These are phyloP conservation scores for Muntiacus reevesi DNA, from an alignment of 2,113 vertebrate species.

Conservation along the genomic window DNA sequence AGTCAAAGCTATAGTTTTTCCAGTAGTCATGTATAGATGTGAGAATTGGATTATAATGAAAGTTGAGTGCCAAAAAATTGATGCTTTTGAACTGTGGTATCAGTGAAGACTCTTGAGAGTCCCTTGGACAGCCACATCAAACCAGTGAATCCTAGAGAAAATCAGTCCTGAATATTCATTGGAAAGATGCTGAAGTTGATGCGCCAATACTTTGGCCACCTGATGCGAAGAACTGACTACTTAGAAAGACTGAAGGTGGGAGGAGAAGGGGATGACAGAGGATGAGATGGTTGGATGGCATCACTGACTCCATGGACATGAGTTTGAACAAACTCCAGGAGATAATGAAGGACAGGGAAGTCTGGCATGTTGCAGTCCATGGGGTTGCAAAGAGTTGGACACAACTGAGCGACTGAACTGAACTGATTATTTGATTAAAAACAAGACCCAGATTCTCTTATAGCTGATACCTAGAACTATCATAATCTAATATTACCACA, in stretches of 20 bases:
- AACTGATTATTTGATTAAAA: neutral
- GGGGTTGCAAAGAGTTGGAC: neutral
- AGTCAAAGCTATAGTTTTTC: neutral
- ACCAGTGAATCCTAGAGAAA: neutral
- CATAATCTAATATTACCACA: neutral
- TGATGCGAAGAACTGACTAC: neutral
- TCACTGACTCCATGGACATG: neutral
- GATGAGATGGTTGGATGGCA: neutral
- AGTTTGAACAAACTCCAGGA: neutral
- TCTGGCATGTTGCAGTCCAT: neutral
- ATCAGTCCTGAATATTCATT: neutral
- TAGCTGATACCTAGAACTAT: neutral
- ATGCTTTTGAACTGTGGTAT: neutral
- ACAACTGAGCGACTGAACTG: neutral
- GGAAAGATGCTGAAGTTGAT: neutral
- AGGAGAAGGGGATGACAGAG: neutral
- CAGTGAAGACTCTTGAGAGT: neutral
- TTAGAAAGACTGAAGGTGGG: neutral
- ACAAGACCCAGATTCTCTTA: neutral
- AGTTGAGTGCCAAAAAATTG: neutral
- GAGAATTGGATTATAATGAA: neutral
- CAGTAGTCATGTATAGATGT: neutral
- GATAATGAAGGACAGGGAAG: neutral
- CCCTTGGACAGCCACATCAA: neutral
- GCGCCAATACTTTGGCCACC: neutral